phyloP scores from a whole-genome alignment of 2,888 invertebrate genomes.

The Phengaris arion region DNA sequence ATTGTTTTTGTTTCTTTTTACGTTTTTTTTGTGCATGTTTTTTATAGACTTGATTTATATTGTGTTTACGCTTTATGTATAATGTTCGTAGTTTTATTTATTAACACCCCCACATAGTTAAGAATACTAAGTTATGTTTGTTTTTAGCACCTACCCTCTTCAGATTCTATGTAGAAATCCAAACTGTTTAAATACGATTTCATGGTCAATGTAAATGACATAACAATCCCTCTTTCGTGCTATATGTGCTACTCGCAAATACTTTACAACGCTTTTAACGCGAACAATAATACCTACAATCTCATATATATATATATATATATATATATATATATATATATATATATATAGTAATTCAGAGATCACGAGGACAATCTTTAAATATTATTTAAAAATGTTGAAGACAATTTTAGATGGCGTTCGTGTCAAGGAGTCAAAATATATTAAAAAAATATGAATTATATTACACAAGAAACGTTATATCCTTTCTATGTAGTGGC shows the following conservation, averaged over 20 bases:
- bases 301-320: background rate
- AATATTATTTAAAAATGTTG: too few relatives aligned
- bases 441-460: too few relatives aligned
- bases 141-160: background rate
- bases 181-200: background rate
- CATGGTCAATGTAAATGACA: background rate
- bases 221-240: background rate
- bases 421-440: too few relatives aligned
- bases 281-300: background rate
- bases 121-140: background rate
- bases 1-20: background rate
- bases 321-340: too few relatives aligned
- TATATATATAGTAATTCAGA: background rate
- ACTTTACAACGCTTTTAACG: background rate
- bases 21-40: background rate
- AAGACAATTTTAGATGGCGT: too few relatives aligned
- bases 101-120: background rate
- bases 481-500: background rate
- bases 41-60: background rate
- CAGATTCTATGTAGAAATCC: background rate
- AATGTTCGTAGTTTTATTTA: slow-evolving; percentile 18
- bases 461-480: too few relatives aligned
- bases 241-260: background rate
- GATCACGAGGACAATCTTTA: background rate
- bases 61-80: background rate